Conservation (phyloP, 2,888 invertebrate genomes). For the Polyploca ridens region DNA sequence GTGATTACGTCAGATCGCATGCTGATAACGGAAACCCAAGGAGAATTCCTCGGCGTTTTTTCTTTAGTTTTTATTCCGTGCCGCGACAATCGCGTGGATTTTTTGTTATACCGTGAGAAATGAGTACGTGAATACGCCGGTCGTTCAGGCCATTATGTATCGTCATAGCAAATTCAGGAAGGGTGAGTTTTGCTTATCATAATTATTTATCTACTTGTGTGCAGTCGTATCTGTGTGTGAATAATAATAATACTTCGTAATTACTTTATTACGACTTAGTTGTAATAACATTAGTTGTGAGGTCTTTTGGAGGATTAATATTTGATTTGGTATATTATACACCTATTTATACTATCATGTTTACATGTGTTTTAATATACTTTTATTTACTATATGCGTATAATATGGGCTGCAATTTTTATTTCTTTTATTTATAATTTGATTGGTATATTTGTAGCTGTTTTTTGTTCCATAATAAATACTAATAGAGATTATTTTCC, state of each 20-base stretch:
- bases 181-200: slow-evolving; percentile 46
- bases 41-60: slow-evolving; percentile 36
- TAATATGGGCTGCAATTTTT: too few relatives aligned
- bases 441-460: too few relatives aligned
- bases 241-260: neutral
- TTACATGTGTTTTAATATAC: too few relatives aligned
- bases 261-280: slow-evolving; percentile 1
- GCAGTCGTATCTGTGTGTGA: neutral
- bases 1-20: slow-evolving; percentile 57
- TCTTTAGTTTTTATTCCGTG: slow-evolving; percentile 55
- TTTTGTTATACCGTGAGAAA: slow-evolving; percentile 46
- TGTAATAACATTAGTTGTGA: neutral
- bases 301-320: too few relatives aligned
- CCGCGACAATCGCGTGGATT: slow-evolving; percentile 49
- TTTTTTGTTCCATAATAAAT: too few relatives aligned
- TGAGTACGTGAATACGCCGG: slow-evolving; percentile 39
- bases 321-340: too few relatives aligned
- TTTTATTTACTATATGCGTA: too few relatives aligned
- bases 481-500: too few relatives aligned
- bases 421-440: too few relatives aligned
- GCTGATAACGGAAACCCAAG: slow-evolving; percentile 51
- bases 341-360: too few relatives aligned
- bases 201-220: slow-evolving; percentile 8
- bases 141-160: slow-evolving; percentile 48
- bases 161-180: slow-evolving; percentile 51